Evolutionary conservation across 2,888 invertebrate species (phyloP).

Genomic region (Parasteatoda lunata): DNA sequence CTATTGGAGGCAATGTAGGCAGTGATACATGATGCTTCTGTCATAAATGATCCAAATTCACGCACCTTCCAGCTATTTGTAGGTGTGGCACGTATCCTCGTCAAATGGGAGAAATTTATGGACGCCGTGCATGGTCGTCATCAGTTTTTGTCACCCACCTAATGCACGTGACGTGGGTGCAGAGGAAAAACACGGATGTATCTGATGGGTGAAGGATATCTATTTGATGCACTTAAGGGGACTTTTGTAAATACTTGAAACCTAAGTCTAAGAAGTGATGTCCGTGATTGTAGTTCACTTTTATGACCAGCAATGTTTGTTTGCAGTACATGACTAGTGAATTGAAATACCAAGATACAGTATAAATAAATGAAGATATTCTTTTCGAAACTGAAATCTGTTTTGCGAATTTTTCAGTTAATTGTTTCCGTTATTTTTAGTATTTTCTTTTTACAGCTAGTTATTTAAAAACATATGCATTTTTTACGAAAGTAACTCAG

Average conservation of each 20-base stretch:
- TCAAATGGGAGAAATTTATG: constrained; percentile 1
- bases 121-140: not conserved
- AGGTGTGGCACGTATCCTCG: not conserved
- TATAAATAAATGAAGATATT: too few relatives aligned
- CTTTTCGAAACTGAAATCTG: too few relatives aligned
- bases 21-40: not conserved
- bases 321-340: too few relatives aligned
- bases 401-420: too few relatives aligned
- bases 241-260: not conserved
- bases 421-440: too few relatives aligned
- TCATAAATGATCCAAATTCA: constrained; percentile 5
- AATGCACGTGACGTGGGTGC: not conserved
- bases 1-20: constrained; percentile 2
- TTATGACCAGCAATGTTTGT: too few relatives aligned
- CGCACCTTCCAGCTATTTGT: not conserved
- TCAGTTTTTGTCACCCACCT: not conserved
- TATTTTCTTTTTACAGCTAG: too few relatives aligned
- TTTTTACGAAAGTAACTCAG: too few relatives aligned
- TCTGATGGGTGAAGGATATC: not conserved
- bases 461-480: too few relatives aligned
- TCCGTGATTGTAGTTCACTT: too few relatives aligned
- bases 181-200: not conserved
- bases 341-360: too few relatives aligned
- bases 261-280: not conserved
- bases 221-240: not conserved